Evolutionary conservation across 2,113 vertebrate species (phyloP).

Genomic region (Spea multiplicata): DNA sequence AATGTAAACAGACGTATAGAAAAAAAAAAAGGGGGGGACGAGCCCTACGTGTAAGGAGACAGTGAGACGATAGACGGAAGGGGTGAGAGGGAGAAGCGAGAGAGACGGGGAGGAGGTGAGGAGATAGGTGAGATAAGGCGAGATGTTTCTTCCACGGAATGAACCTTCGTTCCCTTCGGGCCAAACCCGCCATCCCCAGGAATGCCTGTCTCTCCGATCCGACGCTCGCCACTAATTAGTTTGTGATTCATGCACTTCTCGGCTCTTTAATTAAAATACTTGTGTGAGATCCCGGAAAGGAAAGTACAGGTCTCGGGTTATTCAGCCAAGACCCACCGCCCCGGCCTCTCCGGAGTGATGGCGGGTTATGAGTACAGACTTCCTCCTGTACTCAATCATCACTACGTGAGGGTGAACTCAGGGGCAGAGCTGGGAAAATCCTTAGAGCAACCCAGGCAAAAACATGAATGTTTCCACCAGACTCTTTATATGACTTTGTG

Average conservation of each 20-base stretch:
- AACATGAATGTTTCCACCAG: too few species aligned
- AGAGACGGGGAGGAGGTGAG: conserved; percentile 43
- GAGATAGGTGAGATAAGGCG: conserved; percentile 70
- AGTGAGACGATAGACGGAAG: conserved; percentile 1
- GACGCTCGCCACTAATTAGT: conserved; percentile 65
- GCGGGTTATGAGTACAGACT: not conserved
- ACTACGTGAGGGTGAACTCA: too few species aligned
- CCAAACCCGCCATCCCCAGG: conserved; percentile 1
- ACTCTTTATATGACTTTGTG: too few species aligned
- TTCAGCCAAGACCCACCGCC: conserved; percentile 14
- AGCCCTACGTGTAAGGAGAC: not conserved
- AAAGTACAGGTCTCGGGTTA: conserved; percentile 7
- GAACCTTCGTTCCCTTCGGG: conserved; percentile 45
- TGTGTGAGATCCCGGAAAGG: conserved; percentile 6
- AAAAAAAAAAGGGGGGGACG: too few species aligned
- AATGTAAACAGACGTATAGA: too few species aligned
- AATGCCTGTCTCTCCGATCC: conserved; percentile 13
- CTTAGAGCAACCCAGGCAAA: too few species aligned
- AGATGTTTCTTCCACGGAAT: conserved; percentile 56
- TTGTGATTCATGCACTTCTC: conserved; percentile 59
- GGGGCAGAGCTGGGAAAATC: too few species aligned
- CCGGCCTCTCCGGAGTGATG: conserved; percentile 7
- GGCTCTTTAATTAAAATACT: conserved; percentile 52
- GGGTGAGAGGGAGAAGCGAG: conserved; percentile 31
- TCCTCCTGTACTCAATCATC: not conserved